These are phyloP conservation scores for Dryomyza anilis DNA, from an alignment of 2,888 invertebrate genomes.

Conservation along the genomic window DNA sequence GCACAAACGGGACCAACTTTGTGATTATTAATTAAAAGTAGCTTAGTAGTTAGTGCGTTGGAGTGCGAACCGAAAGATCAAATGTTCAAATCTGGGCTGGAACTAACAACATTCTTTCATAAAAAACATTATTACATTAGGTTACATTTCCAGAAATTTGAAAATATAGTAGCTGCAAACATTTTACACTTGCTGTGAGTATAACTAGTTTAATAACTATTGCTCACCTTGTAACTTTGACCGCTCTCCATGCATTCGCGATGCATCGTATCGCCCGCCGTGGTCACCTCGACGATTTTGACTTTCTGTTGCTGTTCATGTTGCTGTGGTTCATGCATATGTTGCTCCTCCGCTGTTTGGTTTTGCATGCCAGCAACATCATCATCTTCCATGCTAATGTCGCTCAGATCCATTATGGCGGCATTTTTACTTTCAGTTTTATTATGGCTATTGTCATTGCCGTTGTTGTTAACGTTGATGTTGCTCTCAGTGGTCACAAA, in stretches of 20 bases:
- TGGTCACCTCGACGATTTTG: slow-evolving; percentile 55
- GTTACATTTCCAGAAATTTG: too few species aligned
- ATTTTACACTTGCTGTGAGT: too few species aligned
- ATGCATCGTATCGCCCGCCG: slow-evolving; percentile 47
- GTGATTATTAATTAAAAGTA: too few species aligned
- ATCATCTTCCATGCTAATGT: slow-evolving; percentile 73
- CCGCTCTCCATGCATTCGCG: slow-evolving; percentile 61
- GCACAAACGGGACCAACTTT: too few species aligned
- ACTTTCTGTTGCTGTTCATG: slow-evolving; percentile 36
- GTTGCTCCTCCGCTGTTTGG: slow-evolving; percentile 14
- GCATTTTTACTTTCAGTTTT: slow-evolving; percentile 39
- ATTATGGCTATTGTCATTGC: slow-evolving; percentile 18
- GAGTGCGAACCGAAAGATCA: too few species aligned
- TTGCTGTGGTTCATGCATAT: slow-evolving; percentile 44
- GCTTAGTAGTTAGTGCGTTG: too few species aligned
- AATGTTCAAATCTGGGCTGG: too few species aligned
- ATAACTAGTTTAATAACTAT: too few species aligned
- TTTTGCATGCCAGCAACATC: slow-evolving; percentile 42
- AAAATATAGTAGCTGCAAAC: too few species aligned
- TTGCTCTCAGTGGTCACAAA: slow-evolving; percentile 45
- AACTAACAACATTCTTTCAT: too few species aligned
- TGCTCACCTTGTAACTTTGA: slow-evolving; percentile 64
- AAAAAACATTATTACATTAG: too few species aligned
- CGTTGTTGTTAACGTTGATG: slow-evolving; percentile 29
- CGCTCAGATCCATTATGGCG: slow-evolving; percentile 69